These are phyloP conservation scores for Cephus rjabovi DNA, from an alignment of 2,888 invertebrate species.

Conservation along the genomic window DNA sequence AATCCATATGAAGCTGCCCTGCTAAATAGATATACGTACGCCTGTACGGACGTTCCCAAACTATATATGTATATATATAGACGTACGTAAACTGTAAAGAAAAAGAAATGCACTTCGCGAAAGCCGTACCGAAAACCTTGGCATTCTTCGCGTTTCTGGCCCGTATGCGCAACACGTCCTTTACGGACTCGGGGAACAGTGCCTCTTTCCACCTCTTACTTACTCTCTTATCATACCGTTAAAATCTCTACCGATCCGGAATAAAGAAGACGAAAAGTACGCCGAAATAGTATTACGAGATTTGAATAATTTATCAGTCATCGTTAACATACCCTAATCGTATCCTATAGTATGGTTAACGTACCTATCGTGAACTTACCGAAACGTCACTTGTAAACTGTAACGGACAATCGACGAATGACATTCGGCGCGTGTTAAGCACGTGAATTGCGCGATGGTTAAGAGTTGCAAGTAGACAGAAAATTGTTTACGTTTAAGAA, in stretches of 20 bases:
- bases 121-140: conserved; percentile 34
- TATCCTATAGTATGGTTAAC: neutral
- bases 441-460: neutral
- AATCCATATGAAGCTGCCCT: neutral
- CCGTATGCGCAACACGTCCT: conserved; percentile 7
- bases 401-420: neutral
- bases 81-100: neutral
- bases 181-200: neutral
- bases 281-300: neutral
- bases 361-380: neutral
- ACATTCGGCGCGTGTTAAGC: neutral
- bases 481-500: neutral
- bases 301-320: neutral
- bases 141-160: conserved; percentile 35
- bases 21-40: neutral
- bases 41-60: neutral
- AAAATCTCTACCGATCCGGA: neutral
- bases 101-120: conserved; percentile 24
- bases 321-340: neutral
- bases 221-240: neutral
- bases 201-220: neutral
- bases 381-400: neutral
- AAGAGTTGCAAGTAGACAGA: neutral
- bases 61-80: neutral
- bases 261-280: neutral